phyloP scores from a whole-genome alignment of 2,888 invertebrate genomes.

The Acheta domesticus region DNA sequence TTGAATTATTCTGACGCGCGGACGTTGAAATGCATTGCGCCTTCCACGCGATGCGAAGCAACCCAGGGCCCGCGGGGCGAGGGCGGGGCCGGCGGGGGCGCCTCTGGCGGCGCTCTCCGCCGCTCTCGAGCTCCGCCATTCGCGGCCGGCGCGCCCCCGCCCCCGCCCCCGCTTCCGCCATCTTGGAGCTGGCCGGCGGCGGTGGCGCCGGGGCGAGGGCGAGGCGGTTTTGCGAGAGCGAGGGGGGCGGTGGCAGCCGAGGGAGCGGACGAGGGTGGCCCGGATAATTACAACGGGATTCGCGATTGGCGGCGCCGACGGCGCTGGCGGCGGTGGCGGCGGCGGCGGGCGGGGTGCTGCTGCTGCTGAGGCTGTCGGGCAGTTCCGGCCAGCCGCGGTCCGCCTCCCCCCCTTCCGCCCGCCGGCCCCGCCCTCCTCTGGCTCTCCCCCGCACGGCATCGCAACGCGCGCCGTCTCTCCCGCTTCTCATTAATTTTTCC shows the following conservation, averaged over 20 bases:
- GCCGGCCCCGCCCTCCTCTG: neutral
- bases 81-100: neutral
- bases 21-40: too few species aligned
- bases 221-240: neutral
- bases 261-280: neutral
- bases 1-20: too few species aligned
- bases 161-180: neutral
- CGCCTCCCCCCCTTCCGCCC: neutral
- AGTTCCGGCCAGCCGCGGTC: neutral
- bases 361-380: neutral
- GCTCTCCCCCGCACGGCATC: neutral
- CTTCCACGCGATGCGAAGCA: too few species aligned
- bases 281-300: constrained; percentile 18
- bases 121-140: too few species aligned
- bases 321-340: neutral
- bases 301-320: neutral
- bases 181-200: neutral
- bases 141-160: neutral
- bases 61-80: neutral
- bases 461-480: too few species aligned
- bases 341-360: neutral
- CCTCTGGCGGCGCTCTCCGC: too few species aligned
- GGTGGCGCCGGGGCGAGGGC: neutral
- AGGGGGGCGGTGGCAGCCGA: neutral
- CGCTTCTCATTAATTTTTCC: too few species aligned